Base-by-base conservation (phyloP, 2,888 invertebrate genomes). In the Cheilosia vulpina region DNA sequence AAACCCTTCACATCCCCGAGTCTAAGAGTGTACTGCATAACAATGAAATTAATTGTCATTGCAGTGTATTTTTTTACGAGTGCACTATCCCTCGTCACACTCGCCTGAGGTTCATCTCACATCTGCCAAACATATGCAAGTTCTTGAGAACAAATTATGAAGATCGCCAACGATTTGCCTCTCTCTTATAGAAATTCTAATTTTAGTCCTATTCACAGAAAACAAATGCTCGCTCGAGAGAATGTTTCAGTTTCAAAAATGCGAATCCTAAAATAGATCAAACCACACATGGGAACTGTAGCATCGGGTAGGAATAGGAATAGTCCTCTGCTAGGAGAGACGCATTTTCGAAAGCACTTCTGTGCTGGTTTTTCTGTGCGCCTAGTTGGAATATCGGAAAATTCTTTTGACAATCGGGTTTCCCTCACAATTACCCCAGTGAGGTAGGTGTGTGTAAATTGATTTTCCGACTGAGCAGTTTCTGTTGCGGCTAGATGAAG, bases 351-450 rank as follows among this genome's bases (percentile, higher is more conserved):
- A 75, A 58, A 45, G 15, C 15, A 41, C 2, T 34, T 62, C 21
- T 15, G 17, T 27, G 87, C 87, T 87, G 66, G 66, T 60, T 24
- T 87, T 89, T 55, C 87, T 89, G 90, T 76, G 87, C 89, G 89
- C 91, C 91, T 90, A 90, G 87, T 91, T 89, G 81, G 87, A 89
- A 90, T 90, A 91, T 91, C 91, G 91, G 91, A 91, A 91, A 91
- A 91, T 91, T 91, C 91, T 90, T 91, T 91, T 91, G 91, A 91
- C 90, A 90, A 90, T 89, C 89, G 65, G 27, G 58, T 55, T 58
- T 73, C 41, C 73, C 38, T 15, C 3, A 11, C 24, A 24, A 15
- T 15, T 2, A 2, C 15, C 24, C 52, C 24, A 21, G 19, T 52
- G 21, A 24, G 21, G 52, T 15, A 15, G 24, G 9, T 21, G 21